Evolutionary conservation across 2,888 invertebrate genomes (phyloP), one percentile per base, ranked within the genome.

Genomic region (Metallyticus violacea): DNA sequence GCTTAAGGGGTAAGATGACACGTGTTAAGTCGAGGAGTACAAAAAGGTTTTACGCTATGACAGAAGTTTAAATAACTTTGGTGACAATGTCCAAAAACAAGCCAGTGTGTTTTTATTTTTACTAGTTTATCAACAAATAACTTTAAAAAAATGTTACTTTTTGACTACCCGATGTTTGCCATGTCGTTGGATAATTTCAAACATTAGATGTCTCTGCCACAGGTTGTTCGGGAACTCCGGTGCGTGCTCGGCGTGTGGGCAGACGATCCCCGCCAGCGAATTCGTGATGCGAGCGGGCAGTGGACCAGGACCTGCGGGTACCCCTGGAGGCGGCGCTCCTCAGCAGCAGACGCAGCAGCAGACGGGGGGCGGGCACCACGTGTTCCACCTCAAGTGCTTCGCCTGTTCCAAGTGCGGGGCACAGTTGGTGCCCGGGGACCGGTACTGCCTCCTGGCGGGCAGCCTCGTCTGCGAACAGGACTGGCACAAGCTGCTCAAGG

Each of bases 351-450:
- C 80, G 15, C 77, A 77, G 28, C 40, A 62, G 40, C 94, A 93
- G 87, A 92, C 92, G 89, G 91, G 92, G 94, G 88, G 91, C 92
- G 93, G 95, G 90, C 93, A 94, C 89, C 95, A 95, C 92, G 97
- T 97, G 91, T 98, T 97, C 94, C 98, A 98, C 94, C 95, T 98
- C 93, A 97, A 97, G 93, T 98, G 98, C 93, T 98, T 98, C 94
- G 95, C 96, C 90, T 98, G 98, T 94, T 97, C 97, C 93, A 97
- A 98, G 92, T 98, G 98, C 92, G 96, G 97, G 90, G 94, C 95
- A 90, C 96, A 96, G 92, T 95, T 98, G 90, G 95, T 96, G 92
- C 96, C 97, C 90, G 98, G 98, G 90, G 98, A 98, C 94, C 95
- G 97, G 93, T 98, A 97, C 93, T 97, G 97, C 93, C 95, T 98